Evolutionary conservation across 2,113 vertebrate genomes (phyloP).

Genomic region (Bubo blakistoni): DNA sequence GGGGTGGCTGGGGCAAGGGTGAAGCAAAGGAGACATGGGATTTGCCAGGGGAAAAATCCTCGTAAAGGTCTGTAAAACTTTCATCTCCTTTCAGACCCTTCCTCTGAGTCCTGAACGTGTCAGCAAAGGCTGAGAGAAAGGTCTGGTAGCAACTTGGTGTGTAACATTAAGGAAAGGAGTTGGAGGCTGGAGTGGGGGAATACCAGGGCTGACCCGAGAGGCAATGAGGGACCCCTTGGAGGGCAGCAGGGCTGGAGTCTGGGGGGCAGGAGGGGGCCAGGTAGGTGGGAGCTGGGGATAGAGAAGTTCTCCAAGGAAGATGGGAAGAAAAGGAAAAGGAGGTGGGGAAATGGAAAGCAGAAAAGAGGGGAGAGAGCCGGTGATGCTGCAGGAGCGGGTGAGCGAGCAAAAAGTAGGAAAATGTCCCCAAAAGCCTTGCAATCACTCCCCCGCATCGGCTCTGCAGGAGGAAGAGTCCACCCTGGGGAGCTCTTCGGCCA

Average conservation of each 20-base stretch:
- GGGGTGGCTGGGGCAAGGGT: background rate
- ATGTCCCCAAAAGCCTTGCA: background rate
- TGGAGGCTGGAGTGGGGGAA: background rate
- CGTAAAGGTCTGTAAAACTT: background rate
- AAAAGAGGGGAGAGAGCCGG: background rate
- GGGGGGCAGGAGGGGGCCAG: too few relatives aligned
- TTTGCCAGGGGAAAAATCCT: background rate
- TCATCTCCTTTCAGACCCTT: background rate
- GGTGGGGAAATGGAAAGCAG: background rate
- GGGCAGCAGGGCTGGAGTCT: background rate
- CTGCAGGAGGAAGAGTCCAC: fast-evolving
- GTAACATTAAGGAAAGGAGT: background rate
- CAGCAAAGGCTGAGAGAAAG: too few relatives aligned
- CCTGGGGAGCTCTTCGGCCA: background rate
- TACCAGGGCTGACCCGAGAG: too few relatives aligned
- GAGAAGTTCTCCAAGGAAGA: background rate
- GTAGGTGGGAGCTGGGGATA: background rate
- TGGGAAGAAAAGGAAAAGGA: background rate
- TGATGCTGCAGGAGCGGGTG: background rate
- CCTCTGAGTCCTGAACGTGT: background rate
- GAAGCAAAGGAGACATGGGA: background rate
- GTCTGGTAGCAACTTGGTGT: background rate
- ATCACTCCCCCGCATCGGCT: fast-evolving
- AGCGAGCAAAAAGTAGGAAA: background rate
- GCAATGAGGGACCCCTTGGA: background rate